Evolutionary conservation across 2,888 invertebrate genomes (phyloP).

Genomic region (Diabrotica balteata): DNA sequence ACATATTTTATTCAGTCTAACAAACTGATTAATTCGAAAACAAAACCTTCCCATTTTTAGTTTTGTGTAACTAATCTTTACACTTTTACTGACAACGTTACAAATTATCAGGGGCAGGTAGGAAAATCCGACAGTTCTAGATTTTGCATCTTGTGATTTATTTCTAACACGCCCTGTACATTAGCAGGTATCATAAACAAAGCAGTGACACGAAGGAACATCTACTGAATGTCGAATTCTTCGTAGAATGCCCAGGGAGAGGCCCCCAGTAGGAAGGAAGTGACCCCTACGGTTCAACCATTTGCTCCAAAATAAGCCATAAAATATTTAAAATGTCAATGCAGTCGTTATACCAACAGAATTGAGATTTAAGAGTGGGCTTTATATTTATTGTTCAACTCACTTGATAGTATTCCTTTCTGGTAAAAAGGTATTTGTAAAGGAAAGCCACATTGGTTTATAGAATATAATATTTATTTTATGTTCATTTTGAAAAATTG

Average conservation of each 20-base stretch:
- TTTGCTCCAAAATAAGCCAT: constrained; percentile 52
- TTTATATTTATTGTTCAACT: constrained; percentile 42
- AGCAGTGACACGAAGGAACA: constrained; percentile 33
- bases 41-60: too few relatives aligned
- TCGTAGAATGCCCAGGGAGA: constrained; percentile 41
- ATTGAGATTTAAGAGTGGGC: constrained; percentile 51
- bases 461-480: too few relatives aligned
- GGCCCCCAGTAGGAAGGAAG: constrained; percentile 50
- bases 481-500: too few relatives aligned
- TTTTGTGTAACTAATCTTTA: neutral
- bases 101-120: constrained; percentile 13
- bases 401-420: constrained; percentile 17
- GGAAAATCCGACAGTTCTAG: constrained; percentile 4
- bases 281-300: constrained; percentile 44
- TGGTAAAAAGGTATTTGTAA: constrained; percentile 2
- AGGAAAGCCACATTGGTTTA: neutral
- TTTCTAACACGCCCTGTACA: constrained; percentile 15
- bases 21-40: too few relatives aligned
- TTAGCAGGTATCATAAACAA: constrained; percentile 24
- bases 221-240: constrained; percentile 39
- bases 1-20: too few relatives aligned
- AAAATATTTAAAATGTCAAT: constrained; percentile 55
- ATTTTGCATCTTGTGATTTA: constrained; percentile 18
- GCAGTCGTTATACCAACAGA: constrained; percentile 50
- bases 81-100: constrained; percentile 3